phyloP scores from a whole-genome alignment of 2,797 vertebrate genomes.

The Calcarius lapponicus region DNA sequence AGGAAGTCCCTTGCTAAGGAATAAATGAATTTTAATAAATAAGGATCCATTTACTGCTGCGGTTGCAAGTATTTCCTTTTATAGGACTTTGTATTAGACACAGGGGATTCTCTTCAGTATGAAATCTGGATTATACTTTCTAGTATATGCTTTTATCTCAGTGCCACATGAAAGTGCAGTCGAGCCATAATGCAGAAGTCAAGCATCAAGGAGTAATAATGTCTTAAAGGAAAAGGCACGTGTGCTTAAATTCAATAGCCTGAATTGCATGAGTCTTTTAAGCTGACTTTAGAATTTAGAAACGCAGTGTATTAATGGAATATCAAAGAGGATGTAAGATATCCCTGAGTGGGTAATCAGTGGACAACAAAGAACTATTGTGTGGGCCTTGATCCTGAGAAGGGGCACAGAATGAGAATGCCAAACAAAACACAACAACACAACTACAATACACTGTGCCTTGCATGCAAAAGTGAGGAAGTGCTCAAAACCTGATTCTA shows the following conservation, averaged over 20 bases:
- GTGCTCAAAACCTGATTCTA: not conserved
- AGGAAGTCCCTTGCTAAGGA: constrained; percentile 62
- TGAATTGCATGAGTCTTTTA: not conserved
- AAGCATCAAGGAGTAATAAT: not conserved
- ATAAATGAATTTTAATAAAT: constrained; percentile 77
- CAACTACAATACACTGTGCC: not conserved
- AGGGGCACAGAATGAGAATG: not conserved
- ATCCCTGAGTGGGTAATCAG: not conserved
- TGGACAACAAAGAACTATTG: not conserved
- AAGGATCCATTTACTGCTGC: constrained; percentile 56
- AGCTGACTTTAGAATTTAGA: not conserved
- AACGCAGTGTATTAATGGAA: not conserved
- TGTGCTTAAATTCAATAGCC: not conserved
- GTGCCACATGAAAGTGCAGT: not conserved
- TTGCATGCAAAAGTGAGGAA: not conserved
- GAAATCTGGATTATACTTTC: constrained; percentile 45
- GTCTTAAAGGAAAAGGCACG: not conserved
- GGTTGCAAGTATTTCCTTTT: constrained; percentile 41
- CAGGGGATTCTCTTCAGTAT: constrained; percentile 38
- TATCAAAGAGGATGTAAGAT: not conserved
- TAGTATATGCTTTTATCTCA: not conserved
- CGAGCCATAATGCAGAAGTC: not conserved
- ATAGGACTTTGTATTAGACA: constrained; percentile 40
- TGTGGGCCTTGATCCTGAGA: not conserved
- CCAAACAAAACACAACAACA: not conserved